Percentiles rank a stretch among this genome's conserved stretches.
These are phyloP conservation scores for Indicator maculatus DNA, from an alignment of 2,113 vertebrate genomes.

Conservation along the genomic window DNA sequence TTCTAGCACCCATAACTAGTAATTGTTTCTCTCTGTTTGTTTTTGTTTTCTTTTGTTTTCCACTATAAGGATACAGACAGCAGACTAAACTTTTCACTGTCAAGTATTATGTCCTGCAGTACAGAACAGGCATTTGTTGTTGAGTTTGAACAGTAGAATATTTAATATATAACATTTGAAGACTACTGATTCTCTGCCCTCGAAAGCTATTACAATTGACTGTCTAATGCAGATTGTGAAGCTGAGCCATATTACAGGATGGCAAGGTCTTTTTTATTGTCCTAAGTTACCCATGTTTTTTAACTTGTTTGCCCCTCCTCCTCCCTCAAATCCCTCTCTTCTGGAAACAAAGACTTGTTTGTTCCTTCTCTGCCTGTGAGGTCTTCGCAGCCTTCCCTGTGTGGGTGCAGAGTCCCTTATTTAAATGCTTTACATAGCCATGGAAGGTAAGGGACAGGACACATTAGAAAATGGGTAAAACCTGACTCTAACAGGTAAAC, in stretches of 20 bases:
- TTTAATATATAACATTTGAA: neutral
- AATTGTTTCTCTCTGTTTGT: neutral
- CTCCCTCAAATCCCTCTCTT: constrained; percentile 47
- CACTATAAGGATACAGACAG: neutral
- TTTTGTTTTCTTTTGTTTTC: neutral
- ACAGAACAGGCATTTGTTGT: neutral
- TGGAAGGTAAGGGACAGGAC: constrained; percentile 55
- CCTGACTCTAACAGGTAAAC: constrained; percentile 1
- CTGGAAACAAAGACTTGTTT: constrained; percentile 77
- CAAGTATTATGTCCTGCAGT: neutral
- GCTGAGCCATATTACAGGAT: neutral
- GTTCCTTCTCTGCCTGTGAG: constrained; percentile 78
- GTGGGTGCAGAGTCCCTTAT: constrained; percentile 64
- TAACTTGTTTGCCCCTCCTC: constrained; percentile 48
- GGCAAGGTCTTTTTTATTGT: neutral
- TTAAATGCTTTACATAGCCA: constrained; percentile 57
- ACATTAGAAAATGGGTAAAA: constrained; percentile 35
- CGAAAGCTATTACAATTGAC: neutral
- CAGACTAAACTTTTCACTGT: neutral
- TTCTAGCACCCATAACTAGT: neutral
- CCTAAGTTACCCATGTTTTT: neutral
- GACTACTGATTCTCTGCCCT: neutral
- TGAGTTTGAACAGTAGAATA: neutral
- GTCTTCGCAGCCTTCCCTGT: constrained; percentile 60
- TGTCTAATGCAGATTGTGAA: neutral